Evolutionary conservation across 1,140 invertebrate species (phyloP), one percentile per base, ranked within the genome.

Genomic region (Papilio polyxenes): DNA sequence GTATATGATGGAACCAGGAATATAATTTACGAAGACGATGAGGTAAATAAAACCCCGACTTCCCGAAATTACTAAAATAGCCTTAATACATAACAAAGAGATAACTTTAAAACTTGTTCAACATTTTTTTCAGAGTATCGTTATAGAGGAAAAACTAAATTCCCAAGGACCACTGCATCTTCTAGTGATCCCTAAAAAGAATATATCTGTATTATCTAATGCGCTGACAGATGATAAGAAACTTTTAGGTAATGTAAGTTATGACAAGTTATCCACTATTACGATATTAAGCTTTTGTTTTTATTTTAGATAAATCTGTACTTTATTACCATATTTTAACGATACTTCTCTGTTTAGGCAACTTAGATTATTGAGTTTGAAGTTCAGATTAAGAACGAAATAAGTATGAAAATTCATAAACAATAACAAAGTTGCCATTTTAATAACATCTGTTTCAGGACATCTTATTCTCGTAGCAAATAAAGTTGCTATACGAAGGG

Each of bases 91-190:
- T 37, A 37, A 72, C 65, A 37, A 37, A 37, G 1, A 69, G 31
- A 72, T 40, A 72, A 72, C 65, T 31, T 72, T 37, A 31, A 65
- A 65, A 69, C 23, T 82, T 11, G 69, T 59, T 69, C 53, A 62
- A 13, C 74, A 80, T 75, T 79, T 53, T 31, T 92, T 91, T 31
- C 83, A 95, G 95, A 95, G 95, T 84, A 91, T 95, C 15, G 95
- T 92, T 1, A 95, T 95, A 82, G 93, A 95, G 78, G 90, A 90
- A 80, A 98, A 99, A 93, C 93, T 98, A 17, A 96, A 95, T 84
- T 96, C 97, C 3, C 98, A 98, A 94, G 98, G 99, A 17, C 98
- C 98, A 1, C 96, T 97, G 0, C 99, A 99, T 94, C 99, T 99
- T 91, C 92, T 99, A 83, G 98, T 99, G 0, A 99, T 99, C 87